A percentile compares a stretch with the other conserved stretches of the same genome.
Conservation (phyloP, 2,888 invertebrate species). For the Biston betularia region DNA sequence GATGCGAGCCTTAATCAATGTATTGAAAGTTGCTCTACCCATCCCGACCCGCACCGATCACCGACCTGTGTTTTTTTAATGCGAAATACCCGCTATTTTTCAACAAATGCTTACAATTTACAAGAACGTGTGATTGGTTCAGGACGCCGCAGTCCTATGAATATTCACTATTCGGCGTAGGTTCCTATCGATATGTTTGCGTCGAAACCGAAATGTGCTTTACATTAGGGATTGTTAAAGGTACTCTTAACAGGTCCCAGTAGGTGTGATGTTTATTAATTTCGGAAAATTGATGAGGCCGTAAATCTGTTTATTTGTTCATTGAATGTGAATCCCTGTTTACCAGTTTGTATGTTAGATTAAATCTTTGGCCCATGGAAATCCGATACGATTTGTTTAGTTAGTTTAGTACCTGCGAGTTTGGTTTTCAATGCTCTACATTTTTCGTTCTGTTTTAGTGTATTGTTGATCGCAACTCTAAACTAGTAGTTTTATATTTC, state of each 20-base stretch:
- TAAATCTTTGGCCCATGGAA: conserved; percentile 28
- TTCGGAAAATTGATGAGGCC: conserved; percentile 46
- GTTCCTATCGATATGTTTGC: conserved; percentile 64
- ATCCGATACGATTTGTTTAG: conserved; percentile 34
- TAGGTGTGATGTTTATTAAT: conserved; percentile 53
- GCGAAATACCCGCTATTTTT: conserved; percentile 54
- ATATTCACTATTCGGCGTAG: conserved; percentile 41
- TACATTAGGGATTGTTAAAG: conserved; percentile 58
- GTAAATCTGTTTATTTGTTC: conserved; percentile 34
- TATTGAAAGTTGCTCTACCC: conserved; percentile 54
- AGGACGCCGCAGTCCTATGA: conserved; percentile 45
- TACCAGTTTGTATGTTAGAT: conserved; percentile 34
- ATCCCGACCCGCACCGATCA: conserved; percentile 49
- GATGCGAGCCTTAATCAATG: conserved; percentile 54
- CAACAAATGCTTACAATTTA: conserved; percentile 64
- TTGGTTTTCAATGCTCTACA: too few species aligned
- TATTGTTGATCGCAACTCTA: too few species aligned
- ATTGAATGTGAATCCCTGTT: conserved; percentile 23
- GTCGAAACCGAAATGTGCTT: conserved; percentile 45
- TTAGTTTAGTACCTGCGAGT: conserved; percentile 35
- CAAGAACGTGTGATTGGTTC: conserved; percentile 59
- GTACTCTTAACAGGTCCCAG: conserved; percentile 53
- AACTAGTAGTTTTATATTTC: too few species aligned
- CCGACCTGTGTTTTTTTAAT: conserved; percentile 53
- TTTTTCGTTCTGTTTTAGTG: too few species aligned